Evolutionary conservation across 2,797 vertebrate genomes (phyloP), one percentile per base, ranked within the genome.

Genomic region (Syngnathus rostellatus): DNA sequence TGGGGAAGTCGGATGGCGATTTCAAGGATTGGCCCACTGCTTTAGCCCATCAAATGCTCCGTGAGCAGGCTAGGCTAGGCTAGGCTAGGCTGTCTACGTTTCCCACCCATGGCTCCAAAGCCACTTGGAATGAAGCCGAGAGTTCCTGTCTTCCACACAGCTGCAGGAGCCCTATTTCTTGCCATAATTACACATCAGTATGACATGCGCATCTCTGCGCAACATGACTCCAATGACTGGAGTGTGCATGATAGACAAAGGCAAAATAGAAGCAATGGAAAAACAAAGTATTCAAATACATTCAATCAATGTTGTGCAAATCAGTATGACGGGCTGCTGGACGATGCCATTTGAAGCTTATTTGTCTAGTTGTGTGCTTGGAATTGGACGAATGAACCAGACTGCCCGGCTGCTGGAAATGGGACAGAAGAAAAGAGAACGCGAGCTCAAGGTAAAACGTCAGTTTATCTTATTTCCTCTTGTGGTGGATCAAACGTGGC

Each of bases 401-500:
- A 61, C 71, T 51, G 62, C 76, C 69, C 68, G 51, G n/a, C 50
- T 9, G 8, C n/a, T 79, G 75, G 57, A 72, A 64, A 51, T 10
- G 62, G 54, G 6, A 71, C 69, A 59, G 6, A 17, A 46, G 19
- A 43, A 48, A 63, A 68, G 48, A n/a, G 40, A 6, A 39, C 51
- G 45, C 63, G 63, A 31, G 67, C 70, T 74, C 25, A 1, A 64
- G 59, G 74, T 55, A 74, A 88, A 86, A 83, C 76, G 76, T 72
- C 77, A 78, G 82, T 68, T 73, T 68, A 64, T 63, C 62, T 51
- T 23, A 71, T 65, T 65, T 57, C 25, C 69, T 31, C 31, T 72
- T 71, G 21, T 31, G 14, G 69, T 66, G n/a, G 11, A 40, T 66
- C 62, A 78, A 74, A 87, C 72, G 82, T 81, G 83, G 79, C 79